Base-by-base conservation (phyloP, 2,797 vertebrate species). In the Premnoplex brunnescens region DNA sequence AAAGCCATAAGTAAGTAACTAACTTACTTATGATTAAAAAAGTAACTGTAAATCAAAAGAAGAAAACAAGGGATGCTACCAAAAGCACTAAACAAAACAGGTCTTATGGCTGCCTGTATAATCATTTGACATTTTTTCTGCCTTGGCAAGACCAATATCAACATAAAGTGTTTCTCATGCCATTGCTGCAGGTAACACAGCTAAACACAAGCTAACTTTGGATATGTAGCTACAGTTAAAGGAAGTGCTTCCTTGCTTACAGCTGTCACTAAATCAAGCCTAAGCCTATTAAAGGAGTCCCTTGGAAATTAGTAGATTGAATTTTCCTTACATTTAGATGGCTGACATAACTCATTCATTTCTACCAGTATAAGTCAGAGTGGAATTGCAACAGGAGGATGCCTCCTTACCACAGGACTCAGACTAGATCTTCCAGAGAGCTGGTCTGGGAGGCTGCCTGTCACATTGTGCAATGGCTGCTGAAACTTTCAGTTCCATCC, bases 401-500 rank as follows among this genome's bases (percentile, higher is more conserved):
- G 7, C 37, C 23, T 92, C 27, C 71, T 67, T 63, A 44, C 16
- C 28, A 49, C 55, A 89, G 17, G 32, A 55, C 32, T 56, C 55
- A 63, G 36, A 67, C 12, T 41, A 76, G 48, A 60, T 32, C 49
- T 58, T 60, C 16, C 49, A 88, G 68, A 63, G 49, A 81, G 54
- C 49, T 75, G 26, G 34, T 14, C n/a, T 88, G 39, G 18, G 85
- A n/a, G n/a, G 28, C 59, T 69, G n/a, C 34, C 56, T 16, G 7
- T 2, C 5, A 22, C 43, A 46, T 81, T 94, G 72, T 51, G 76
- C 91, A 96, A 72, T 32, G 37, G 49, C 32, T 85, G 52, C 56
- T 84, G 85, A 77, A 89, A 92, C 51, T 83, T 91, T 93, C 64
- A 5, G 56, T 91, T 96, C 82, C 78, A 72, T 54, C 73, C 12